Conservation (phyloP, 2,797 vertebrate genomes). For the Epinephelus coioides region DNA sequence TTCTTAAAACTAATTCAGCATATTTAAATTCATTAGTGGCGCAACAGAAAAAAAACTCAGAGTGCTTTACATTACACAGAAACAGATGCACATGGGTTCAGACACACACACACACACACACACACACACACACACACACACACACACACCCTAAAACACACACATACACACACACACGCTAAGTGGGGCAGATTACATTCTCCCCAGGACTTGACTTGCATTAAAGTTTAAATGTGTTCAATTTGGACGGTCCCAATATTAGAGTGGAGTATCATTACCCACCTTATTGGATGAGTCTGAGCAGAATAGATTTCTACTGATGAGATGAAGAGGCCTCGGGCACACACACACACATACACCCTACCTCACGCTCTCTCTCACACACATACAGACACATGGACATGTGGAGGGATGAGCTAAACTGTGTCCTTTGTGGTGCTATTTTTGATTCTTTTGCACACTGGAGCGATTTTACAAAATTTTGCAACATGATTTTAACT, state of each 20-base stretch:
- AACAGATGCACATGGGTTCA: constrained; percentile 31
- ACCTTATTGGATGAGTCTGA: constrained; percentile 82
- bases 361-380: constrained; percentile 24
- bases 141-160: constrained; percentile 15
- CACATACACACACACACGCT: constrained; percentile 30
- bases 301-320: constrained; percentile 81
- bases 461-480: not conserved
- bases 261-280: constrained; percentile 82
- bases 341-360: constrained; percentile 40
- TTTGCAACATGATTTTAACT: not conserved
- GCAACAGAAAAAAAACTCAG: constrained; percentile 24
- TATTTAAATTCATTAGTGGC: constrained; percentile 74
- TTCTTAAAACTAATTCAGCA: constrained; percentile 53
- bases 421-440: constrained; percentile 21
- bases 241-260: constrained; percentile 80
- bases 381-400: constrained; percentile 25
- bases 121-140: constrained; percentile 29
- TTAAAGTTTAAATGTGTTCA: constrained; percentile 85
- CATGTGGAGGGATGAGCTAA: constrained; percentile 33
- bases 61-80: constrained; percentile 47
- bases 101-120: constrained; percentile 14
- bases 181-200: constrained; percentile 75
- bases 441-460: constrained; percentile 5
- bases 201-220: constrained; percentile 83
- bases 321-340: constrained; percentile 81